Evolutionary conservation across 2,113 vertebrate species (phyloP), one percentile per base, ranked within the genome.

Genomic region (Sinocyclocheilus grahami): DNA sequence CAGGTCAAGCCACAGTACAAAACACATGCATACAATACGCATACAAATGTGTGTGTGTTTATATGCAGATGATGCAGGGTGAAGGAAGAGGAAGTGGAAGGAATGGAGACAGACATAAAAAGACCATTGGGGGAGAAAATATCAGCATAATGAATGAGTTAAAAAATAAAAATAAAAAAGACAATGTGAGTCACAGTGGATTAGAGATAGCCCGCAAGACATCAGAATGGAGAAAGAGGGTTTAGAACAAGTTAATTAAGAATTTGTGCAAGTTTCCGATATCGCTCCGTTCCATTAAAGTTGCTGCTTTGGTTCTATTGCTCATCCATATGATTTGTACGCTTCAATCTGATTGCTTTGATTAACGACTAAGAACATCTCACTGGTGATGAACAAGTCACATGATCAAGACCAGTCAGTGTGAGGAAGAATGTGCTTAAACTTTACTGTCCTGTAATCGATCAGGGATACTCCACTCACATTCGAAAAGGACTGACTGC

Each of bases 331-430:
- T 3, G 2, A 75, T 79, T 55, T 6, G 14, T 30, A 65, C 12
- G 27, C n/a, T 87, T 20, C 53, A 58, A 51, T 71, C n/a, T 71
- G 62, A 87, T 65, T 0, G 46, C 0, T 51, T 30, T 65, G 24
- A 84, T 74, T 80, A 84, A 84, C 2, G 30, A 55, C 18, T 9
- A 39, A 10, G n/a, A 67, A 30, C 37, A 67, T 51, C 3, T 83
- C 67, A 83, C 42, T n/a, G 18, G 53, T 48, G 24, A 86, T 80
- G 42, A 85, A 87, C 22, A 48, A 33, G 60, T 78, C 72, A 69
- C 62, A 60, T 83, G 60, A 84, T 67, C 74, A 20, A 71, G 72
- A 20, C n/a, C 16, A 10, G 81, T 78, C 81, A 78, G 33, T n/a
- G 20, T 72, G 46, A 60, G 48, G 62, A 83, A 71, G 46, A 33